Conservation (phyloP, 2,888 invertebrate species). For the Chromoteleia sp. region DNA sequence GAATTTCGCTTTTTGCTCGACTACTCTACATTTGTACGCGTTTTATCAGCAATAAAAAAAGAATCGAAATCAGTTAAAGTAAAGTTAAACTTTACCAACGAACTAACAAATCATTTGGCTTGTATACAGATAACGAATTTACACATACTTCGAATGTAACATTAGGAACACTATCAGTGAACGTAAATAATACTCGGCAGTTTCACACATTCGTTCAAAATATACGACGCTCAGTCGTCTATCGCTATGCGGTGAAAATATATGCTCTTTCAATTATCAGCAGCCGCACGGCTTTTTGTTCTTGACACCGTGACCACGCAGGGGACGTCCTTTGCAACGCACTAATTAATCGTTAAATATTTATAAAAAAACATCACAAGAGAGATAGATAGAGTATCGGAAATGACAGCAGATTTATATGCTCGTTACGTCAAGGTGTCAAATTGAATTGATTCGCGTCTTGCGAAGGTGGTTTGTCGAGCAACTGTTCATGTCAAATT, state of each 20-base stretch:
- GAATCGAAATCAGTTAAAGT: background rate
- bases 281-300: slow-evolving; percentile 13
- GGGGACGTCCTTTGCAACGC: slow-evolving; percentile 7
- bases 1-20: background rate
- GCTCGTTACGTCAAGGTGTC: slow-evolving; percentile 1
- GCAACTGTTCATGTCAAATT: slow-evolving; percentile 3
- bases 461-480: background rate
- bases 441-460: background rate
- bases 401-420: background rate
- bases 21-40: slow-evolving; percentile 32
- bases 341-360: slow-evolving; percentile 29
- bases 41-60: background rate
- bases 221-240: slow-evolving; percentile 43
- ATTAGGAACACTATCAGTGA: slow-evolving; percentile 59
- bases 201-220: slow-evolving; percentile 59
- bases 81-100: background rate
- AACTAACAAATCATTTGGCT: slow-evolving; percentile 65
- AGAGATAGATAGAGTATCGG: slow-evolving; percentile 22
- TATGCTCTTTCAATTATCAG: slow-evolving; percentile 43
- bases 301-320: background rate
- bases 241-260: slow-evolving; percentile 59
- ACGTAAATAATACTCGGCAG: slow-evolving; percentile 57
- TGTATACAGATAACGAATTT: slow-evolving; percentile 41
- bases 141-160: slow-evolving; percentile 33
- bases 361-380: slow-evolving; percentile 46